Conservation (phyloP, 2,888 invertebrate species). For the Drosophila mulleri region DNA sequence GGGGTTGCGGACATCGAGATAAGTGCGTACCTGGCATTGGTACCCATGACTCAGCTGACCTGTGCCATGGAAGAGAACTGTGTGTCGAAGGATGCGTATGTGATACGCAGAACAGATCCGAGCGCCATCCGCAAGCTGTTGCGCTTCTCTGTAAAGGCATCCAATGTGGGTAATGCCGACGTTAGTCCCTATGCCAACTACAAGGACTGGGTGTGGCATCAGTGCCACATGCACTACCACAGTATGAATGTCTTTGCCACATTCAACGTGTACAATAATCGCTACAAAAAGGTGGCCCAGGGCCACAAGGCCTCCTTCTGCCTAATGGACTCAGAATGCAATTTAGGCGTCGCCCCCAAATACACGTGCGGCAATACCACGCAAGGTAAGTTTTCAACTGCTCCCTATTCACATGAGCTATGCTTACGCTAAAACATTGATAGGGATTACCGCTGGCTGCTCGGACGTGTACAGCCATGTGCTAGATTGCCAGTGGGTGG, state of each 20-base stretch:
- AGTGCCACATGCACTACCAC: slow-evolving; percentile 79
- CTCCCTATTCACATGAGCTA: neutral
- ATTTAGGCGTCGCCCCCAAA: slow-evolving; percentile 55
- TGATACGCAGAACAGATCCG: slow-evolving; percentile 68
- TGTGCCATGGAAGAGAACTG: slow-evolving; percentile 83
- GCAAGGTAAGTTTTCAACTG: slow-evolving; percentile 64
- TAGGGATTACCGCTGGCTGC: slow-evolving; percentile 79
- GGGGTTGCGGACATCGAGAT: slow-evolving; percentile 71
- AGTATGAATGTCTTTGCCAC: slow-evolving; percentile 81
- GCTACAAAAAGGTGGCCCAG: slow-evolving; percentile 74
- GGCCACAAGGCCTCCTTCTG: slow-evolving; percentile 83
- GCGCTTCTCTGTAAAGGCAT: slow-evolving; percentile 79
- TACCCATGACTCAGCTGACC: slow-evolving; percentile 71
- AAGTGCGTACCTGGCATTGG: slow-evolving; percentile 63
- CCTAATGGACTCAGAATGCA: slow-evolving; percentile 75
- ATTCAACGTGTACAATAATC: slow-evolving; percentile 76
- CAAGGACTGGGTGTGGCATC: slow-evolving; percentile 82
- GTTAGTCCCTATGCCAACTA: slow-evolving; percentile 81
- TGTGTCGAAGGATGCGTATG: slow-evolving; percentile 76
- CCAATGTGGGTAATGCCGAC: slow-evolving; percentile 79
- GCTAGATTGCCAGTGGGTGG: slow-evolving; percentile 82
- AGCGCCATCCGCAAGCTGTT: slow-evolving; percentile 66
- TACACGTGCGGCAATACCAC: slow-evolving; percentile 78
- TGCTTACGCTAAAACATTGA: neutral
- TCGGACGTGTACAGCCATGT: slow-evolving; percentile 72